phyloP scores from a whole-genome alignment of 2,113 vertebrate species.

The Dasyornis broadbenti region DNA sequence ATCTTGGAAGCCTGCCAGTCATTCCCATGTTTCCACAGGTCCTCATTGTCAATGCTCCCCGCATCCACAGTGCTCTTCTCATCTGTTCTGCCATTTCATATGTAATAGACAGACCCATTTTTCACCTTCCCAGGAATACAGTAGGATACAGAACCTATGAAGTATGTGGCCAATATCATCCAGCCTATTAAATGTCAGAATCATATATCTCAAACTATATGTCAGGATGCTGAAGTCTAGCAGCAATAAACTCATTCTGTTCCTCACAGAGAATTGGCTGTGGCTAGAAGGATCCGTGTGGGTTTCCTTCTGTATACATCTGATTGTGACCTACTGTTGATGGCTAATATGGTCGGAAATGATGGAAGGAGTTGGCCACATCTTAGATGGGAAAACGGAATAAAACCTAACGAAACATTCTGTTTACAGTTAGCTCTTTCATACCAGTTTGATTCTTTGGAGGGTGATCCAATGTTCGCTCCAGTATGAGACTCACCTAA shows the following conservation, averaged over 20 bases:
- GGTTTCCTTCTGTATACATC: background rate
- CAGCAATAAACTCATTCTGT: slow-evolving; percentile 49
- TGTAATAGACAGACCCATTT: slow-evolving; percentile 51
- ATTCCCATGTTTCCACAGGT: background rate
- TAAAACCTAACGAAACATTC: background rate
- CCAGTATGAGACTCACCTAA: background rate
- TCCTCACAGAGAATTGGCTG: background rate
- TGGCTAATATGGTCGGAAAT: background rate
- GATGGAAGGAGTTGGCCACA: background rate
- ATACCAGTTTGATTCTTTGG: background rate
- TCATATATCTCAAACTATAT: slow-evolving; percentile 66
- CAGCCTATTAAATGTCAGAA: slow-evolving; percentile 78
- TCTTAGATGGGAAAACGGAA: background rate
- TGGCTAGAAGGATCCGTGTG: background rate
- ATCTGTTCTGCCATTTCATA: slow-evolving; percentile 62
- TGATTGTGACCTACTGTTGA: background rate
- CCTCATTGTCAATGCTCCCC: background rate
- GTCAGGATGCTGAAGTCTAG: slow-evolving; percentile 52
- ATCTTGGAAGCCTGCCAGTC: slow-evolving; percentile 8
- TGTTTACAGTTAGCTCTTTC: background rate
- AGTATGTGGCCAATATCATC: slow-evolving; percentile 70
- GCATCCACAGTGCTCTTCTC: slow-evolving; percentile 57
- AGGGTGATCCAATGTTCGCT: background rate
- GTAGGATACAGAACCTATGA: slow-evolving; percentile 61
- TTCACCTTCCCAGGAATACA: slow-evolving; percentile 65